Percentiles rank a stretch among this genome's conserved stretches.
Evolutionary conservation across 2,113 vertebrate species (phyloP).

Genomic region (Ciconia boyciana): DNA sequence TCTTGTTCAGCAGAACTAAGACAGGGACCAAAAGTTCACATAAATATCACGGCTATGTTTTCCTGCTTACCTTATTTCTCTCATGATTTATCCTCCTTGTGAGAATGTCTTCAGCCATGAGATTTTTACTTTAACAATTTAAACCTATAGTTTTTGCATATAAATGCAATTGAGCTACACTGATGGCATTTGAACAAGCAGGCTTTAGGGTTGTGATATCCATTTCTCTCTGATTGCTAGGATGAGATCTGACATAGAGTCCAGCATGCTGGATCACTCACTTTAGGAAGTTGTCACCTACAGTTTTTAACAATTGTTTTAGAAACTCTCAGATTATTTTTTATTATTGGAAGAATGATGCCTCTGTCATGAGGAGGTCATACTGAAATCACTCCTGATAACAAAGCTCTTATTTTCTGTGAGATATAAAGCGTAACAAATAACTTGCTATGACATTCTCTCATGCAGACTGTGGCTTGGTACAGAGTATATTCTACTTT

Average conservation of each 20-base stretch:
- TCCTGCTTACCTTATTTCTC: not conserved
- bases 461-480: not conserved
- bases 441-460: not conserved
- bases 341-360: not conserved
- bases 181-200: not conserved
- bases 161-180: not conserved
- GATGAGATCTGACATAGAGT: not conserved
- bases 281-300: not conserved
- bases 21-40: accelerated
- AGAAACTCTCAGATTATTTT: not conserved
- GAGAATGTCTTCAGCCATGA: not conserved
- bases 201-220: not conserved
- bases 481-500: not conserved
- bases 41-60: not conserved
- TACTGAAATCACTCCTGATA: not conserved
- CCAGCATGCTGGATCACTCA: not conserved
- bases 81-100: not conserved
- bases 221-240: not conserved
- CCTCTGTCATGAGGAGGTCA: not conserved
- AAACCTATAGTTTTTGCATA: not conserved
- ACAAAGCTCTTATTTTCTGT: not conserved
- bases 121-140: not conserved
- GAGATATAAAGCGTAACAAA: not conserved
- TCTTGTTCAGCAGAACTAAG: not conserved
- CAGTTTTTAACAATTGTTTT: not conserved